Conservation (phyloP, 2,113 vertebrate genomes). For the Tachycineta bicolor region DNA sequence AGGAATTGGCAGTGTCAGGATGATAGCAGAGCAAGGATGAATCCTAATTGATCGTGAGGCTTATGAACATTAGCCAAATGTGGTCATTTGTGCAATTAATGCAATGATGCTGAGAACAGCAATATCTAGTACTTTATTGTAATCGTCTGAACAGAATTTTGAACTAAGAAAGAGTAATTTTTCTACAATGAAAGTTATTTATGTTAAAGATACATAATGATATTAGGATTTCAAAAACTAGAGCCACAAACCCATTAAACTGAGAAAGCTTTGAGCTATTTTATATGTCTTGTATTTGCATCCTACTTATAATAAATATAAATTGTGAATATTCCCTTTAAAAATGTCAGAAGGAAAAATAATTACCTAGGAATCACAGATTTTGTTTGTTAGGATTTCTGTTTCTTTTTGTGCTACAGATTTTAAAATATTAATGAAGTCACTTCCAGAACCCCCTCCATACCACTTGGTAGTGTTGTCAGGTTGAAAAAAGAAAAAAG, state of each 20-base stretch:
- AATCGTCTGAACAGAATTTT: conserved; percentile 16
- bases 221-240: conserved; percentile 13
- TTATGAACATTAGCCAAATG: conserved; percentile 31
- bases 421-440: neutral
- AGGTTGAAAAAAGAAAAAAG: neutral
- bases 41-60: conserved; percentile 29
- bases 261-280: conserved; percentile 20
- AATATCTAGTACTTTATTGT: conserved; percentile 32
- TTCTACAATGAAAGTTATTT: conserved; percentile 14
- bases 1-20: neutral
- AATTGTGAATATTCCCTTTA: neutral
- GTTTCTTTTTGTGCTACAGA: neutral
- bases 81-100: conserved; percentile 37
- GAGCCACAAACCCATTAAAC: conserved; percentile 4
- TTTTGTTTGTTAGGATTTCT: neutral
- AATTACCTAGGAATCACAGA: neutral
- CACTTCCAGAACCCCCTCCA: neutral
- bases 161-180: conserved; percentile 38
- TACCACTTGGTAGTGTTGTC: neutral
- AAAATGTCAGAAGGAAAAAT: neutral
- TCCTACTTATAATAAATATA: conserved; percentile 28
- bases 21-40: neutral
- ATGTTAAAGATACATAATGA: conserved; percentile 29
- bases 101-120: conserved; percentile 44
- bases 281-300: neutral